phyloP scores from a whole-genome alignment of 2,888 invertebrate species.

The Chironomus tentans region DNA sequence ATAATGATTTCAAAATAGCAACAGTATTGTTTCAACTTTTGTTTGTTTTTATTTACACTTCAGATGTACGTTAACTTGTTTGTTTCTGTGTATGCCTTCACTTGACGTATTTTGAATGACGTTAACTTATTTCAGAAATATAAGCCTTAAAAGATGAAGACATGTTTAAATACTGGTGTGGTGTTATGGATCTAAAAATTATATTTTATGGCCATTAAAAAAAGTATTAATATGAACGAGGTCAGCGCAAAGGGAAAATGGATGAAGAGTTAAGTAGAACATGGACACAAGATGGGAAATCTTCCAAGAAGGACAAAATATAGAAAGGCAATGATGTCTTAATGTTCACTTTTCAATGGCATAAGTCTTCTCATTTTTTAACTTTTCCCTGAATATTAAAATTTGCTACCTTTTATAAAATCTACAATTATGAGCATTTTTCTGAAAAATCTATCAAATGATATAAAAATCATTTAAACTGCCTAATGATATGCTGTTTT shows the following conservation, averaged over 20 bases:
- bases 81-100: not conserved
- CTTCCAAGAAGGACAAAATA: not conserved
- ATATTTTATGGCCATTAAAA: too few relatives aligned
- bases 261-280: conserved; percentile 11
- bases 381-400: not conserved
- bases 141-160: too few relatives aligned
- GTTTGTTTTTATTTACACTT: not conserved
- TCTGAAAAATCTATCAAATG: too few relatives aligned
- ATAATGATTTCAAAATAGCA: not conserved
- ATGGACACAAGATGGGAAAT: conserved; percentile 2
- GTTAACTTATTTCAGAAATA: not conserved
- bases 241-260: not conserved
- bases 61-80: not conserved
- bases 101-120: not conserved
- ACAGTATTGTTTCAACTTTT: not conserved
- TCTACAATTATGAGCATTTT: too few relatives aligned
- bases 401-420: too few relatives aligned
- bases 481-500: not conserved
- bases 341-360: not conserved
- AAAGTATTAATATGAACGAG: not conserved
- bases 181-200: too few relatives aligned
- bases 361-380: not conserved
- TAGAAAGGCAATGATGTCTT: not conserved
- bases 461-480: not conserved
- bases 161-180: too few relatives aligned